Conservation (phyloP, 23 tunicate genomes). For the Trididemnum clinides region DNA sequence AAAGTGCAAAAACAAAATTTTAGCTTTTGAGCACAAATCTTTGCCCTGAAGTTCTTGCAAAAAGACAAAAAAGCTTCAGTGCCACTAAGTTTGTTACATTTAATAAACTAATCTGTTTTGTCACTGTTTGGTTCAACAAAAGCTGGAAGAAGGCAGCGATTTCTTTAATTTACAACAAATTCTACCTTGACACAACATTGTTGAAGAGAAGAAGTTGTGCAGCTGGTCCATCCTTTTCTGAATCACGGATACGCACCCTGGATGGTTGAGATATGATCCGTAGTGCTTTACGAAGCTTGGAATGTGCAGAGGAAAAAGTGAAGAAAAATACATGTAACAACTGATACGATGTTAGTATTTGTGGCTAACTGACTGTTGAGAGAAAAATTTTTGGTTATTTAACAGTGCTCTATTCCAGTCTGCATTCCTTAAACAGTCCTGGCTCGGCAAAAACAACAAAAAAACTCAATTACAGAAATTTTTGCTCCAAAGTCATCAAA, state of each 20-base stretch:
- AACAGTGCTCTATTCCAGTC: not conserved
- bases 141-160: too few species aligned
- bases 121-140: too few species aligned
- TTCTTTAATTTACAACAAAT: too few species aligned
- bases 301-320: conserved; percentile 17
- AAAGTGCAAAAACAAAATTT: too few species aligned
- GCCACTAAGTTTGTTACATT: too few species aligned
- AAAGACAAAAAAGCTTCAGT: too few species aligned
- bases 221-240: conserved; percentile 69
- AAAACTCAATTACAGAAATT: not conserved
- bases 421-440: not conserved
- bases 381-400: not conserved
- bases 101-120: too few species aligned
- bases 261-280: conserved; percentile 62
- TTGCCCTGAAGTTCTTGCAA: too few species aligned
- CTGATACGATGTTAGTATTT: not conserved
- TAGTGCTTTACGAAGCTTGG: conserved; percentile 48
- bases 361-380: not conserved
- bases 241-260: conserved; percentile 48
- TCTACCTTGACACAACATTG: conserved; percentile 47
- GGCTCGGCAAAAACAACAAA: not conserved
- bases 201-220: conserved; percentile 85
- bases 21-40: too few species aligned
- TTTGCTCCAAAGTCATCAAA: not conserved
- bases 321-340: not conserved